Base-by-base conservation (phyloP, 2,888 invertebrate genomes). In the Caenorhabditis angaria region DNA sequence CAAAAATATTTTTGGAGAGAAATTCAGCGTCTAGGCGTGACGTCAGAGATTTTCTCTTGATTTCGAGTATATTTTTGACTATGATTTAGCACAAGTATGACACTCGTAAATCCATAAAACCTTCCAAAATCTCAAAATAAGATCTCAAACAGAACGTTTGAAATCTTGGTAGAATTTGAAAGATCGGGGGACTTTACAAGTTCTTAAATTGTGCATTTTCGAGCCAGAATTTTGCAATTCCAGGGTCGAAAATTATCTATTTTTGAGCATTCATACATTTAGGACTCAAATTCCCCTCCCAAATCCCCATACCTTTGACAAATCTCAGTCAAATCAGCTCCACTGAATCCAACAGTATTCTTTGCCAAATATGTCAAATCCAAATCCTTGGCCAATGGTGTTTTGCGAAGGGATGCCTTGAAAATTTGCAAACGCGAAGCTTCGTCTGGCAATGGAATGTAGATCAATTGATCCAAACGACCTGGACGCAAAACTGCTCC, bases 361-460 rank as follows among this genome's bases (percentile, higher is more conserved):
- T 90, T 91, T 57, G 91, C 90, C 79, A 91, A 86, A 84, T 90
- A 91, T 6, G 90, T 89, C 80, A 97, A 90, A 88, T 99, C 97
- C 48, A 99, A 95, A 87, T 97, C 96, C 91, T 91, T 73, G 35
- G 85, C 78, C 22, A 85, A 67, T 25, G 85, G 85, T 12, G 85
- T 86, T 72, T 86, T 86, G 54, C 83, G 79, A 28, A 83, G 72
- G 35, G 71, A 67, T 63, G 97, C 95, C 89, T 93, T 94, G 88
- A 99, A 93, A 88, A 99, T 97, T 76, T 94, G 93, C 89, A 95
- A 93, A 84, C 99, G 93, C 0, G 97, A 97, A 89, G 94, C 95
- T 87, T 97, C 97, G 90, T 99, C 99, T 28, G 99, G 99, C 89
- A 99, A 91, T 87, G 99, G 99, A 91, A 99, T 99, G 91, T 99